Base-by-base conservation (phyloP, 1,140 invertebrate genomes). In the Drosophila carrolli region DNA sequence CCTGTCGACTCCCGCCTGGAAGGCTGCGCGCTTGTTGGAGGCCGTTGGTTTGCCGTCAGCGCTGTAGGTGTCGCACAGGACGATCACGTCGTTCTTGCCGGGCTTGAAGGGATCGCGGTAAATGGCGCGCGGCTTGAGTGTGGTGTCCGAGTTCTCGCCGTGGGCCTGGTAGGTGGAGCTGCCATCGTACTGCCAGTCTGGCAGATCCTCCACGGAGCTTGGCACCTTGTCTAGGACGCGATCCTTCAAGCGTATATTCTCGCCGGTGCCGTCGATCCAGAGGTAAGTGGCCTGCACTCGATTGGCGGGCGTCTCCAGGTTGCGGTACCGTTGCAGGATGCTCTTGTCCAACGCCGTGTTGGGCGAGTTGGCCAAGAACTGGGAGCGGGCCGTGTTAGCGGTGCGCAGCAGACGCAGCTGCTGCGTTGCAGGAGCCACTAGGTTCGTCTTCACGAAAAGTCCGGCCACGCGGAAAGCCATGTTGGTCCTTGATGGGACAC, bases 251-350 rank as follows among this genome's bases (percentile, higher is more conserved):
- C 98, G 94, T 0, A 99, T 92, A 67, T 96, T 94, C 93, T 98
- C 97, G 5, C 97, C 97, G 5, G 96, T 97, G 5, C 98, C 98
- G 93, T 99, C 98, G 62, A 99, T 97, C 98, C 98, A 99, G 19
- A 99, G 94, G 92, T 99, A 99, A 77, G 96, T 97, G 1, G 95
- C 96, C 91, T 97, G 94, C 79, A 95, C 94, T 40, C 96, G 94
- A 10, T 96, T 95, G 0, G 96, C 96, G 57, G 96, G 95, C 5
- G 85, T 95, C 1, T 95, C 95, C 23, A 98, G 92, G 38, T 93
- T 93, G 74, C 97, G 92, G 80, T 97, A 98, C 35, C 95, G 94
- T 32, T 94, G 93, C 53, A 97, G 91, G 9, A 97, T 93, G 16
- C 93, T 93, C 89, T 97, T 97, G 90, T 97, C 95, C 62, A 94